Conservation (phyloP, 2,113 vertebrate species). For the Perccottus glenii region DNA sequence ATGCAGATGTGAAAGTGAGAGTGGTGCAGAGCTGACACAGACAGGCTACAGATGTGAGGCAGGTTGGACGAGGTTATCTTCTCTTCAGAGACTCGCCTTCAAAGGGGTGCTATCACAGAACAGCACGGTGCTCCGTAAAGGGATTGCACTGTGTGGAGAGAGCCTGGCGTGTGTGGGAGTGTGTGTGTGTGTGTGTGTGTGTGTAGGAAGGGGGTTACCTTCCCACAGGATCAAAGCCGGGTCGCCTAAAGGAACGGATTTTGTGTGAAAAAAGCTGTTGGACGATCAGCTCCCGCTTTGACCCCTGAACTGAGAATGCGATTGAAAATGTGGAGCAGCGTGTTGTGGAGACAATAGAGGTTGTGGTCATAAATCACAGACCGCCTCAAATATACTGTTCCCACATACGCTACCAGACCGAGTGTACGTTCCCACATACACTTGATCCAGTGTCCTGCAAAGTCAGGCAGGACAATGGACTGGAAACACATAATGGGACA, state of each 20-base stretch:
- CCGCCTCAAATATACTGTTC: conserved; percentile 13
- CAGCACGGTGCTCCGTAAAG: conserved; percentile 37
- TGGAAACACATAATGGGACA: conserved; percentile 18
- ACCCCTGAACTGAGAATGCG: conserved; percentile 70
- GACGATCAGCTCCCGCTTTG: conserved; percentile 48
- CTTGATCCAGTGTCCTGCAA: conserved; percentile 24
- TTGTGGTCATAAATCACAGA: conserved; percentile 76
- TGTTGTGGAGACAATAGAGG: conserved; percentile 49
- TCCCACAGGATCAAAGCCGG: conserved; percentile 52
- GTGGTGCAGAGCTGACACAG: conserved; percentile 3
- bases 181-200: background rate
- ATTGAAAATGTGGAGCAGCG: conserved; percentile 70
- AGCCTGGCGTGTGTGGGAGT: background rate
- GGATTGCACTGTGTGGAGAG: conserved; percentile 35
- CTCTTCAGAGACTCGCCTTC: conserved; percentile 52
- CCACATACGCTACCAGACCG: too few species aligned
- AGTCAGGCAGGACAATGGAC: conserved; percentile 22
- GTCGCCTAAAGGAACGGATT: conserved; percentile 30
- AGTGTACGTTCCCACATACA: too few species aligned
- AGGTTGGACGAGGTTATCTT: conserved; percentile 56
- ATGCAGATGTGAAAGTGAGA: conserved; percentile 9
- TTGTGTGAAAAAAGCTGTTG: conserved; percentile 50
- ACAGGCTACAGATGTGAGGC: conserved; percentile 36
- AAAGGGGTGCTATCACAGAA: conserved; percentile 54
- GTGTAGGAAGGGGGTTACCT: conserved; percentile 2